These are phyloP conservation scores for Zootoca vivipara DNA, from an alignment of 2,113 vertebrate genomes.

Conservation along the genomic window DNA sequence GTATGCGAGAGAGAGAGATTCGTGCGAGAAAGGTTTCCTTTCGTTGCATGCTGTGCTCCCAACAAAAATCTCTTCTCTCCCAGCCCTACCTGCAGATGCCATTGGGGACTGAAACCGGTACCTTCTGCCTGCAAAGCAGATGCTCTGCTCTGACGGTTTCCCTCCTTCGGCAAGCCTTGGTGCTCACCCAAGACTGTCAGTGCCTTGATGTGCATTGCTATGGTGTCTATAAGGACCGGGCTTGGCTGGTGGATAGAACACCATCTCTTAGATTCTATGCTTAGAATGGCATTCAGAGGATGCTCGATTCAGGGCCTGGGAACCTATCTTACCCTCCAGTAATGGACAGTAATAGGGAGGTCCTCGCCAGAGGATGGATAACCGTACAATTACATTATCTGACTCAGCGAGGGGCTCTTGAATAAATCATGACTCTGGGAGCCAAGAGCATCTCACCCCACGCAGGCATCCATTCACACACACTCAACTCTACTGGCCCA, in stretches of 20 bases:
- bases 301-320: neutral
- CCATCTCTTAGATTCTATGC: neutral
- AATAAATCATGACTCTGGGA: constrained; percentile 4
- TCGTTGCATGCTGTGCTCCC: neutral
- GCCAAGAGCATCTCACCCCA: neutral
- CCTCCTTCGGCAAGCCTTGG: too few species aligned
- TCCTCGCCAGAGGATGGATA: neutral
- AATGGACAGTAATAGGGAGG: neutral
- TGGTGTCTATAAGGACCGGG: too few species aligned
- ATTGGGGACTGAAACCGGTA: too few species aligned
- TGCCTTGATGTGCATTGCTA: too few species aligned
- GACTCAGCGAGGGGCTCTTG: neutral
- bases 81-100: too few species aligned
- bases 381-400: neutral
- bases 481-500: neutral
- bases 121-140: too few species aligned
- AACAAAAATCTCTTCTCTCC: neutral
- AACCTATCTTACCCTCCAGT: neutral
- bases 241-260: too few species aligned
- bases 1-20: too few species aligned
- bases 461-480: neutral
- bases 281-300: neutral
- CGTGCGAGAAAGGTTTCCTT: too few species aligned
- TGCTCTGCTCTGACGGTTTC: too few species aligned
- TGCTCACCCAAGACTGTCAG: too few species aligned